These are phyloP conservation scores for Cebus imitator DNA, from an alignment of 2,113 vertebrate species.

Conservation along the genomic window DNA sequence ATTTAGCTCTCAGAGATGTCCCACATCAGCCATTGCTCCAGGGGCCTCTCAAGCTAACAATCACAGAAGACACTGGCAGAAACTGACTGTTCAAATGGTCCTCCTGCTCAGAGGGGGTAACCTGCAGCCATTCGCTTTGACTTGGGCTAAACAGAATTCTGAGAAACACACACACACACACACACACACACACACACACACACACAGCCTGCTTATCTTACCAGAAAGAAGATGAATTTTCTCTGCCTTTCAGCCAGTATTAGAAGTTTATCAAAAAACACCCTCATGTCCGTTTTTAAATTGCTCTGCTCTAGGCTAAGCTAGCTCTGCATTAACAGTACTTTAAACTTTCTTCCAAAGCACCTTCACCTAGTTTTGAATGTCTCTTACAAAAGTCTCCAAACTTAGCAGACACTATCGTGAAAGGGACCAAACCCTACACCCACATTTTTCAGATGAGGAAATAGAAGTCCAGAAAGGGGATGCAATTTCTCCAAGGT, in stretches of 20 bases:
- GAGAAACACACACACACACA: not conserved
- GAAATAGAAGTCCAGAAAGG: not conserved
- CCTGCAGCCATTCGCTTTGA: not conserved
- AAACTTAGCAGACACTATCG: not conserved
- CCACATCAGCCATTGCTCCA: not conserved
- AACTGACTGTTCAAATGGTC: not conserved
- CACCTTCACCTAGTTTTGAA: not conserved
- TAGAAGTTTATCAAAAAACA: slow-evolving; percentile 37
- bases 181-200: not conserved
- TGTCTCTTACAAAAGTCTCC: not conserved
- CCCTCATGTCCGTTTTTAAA: not conserved
- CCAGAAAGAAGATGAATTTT: not conserved
- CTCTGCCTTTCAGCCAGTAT: slow-evolving; percentile 21
- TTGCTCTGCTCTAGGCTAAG: not conserved
- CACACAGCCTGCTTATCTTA: not conserved
- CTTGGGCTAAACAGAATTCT: not conserved
- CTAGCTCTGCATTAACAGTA: not conserved
- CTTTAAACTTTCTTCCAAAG: not conserved
- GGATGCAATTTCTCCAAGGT: not conserved
- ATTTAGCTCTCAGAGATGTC: not conserved
- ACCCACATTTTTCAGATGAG: not conserved
- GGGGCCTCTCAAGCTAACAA: not conserved
- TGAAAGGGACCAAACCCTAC: not conserved
- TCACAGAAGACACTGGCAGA: not conserved
- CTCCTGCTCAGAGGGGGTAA: not conserved